These are phyloP conservation scores for Acleris emargana DNA, from an alignment of 2,888 invertebrate genomes.

Conservation along the genomic window DNA sequence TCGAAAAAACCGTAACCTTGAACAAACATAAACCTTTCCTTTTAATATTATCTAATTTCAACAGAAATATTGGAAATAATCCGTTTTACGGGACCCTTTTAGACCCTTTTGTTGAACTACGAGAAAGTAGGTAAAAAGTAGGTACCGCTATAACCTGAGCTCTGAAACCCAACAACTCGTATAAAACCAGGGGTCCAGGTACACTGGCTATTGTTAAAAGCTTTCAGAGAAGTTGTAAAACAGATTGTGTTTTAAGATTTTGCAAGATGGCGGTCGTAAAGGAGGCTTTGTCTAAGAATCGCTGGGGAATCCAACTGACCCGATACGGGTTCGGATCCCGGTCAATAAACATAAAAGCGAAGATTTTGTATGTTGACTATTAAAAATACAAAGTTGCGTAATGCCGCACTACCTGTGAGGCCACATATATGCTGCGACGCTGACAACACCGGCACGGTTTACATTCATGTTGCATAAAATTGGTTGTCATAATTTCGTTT, in stretches of 20 bases:
- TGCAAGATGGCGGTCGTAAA: conserved; percentile 16
- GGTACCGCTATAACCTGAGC: conserved; percentile 4
- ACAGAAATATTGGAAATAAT: conserved; percentile 26
- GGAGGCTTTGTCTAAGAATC: conserved; percentile 18
- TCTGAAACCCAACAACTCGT: background rate
- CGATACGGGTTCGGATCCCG: background rate
- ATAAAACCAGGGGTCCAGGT: background rate
- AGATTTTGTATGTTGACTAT: background rate
- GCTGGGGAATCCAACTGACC: background rate
- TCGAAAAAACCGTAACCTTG: background rate
- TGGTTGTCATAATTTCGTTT: too few species aligned
- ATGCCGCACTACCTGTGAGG: too few species aligned
- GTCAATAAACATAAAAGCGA: background rate
- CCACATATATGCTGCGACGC: too few species aligned
- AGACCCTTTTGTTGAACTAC: conserved; percentile 22
- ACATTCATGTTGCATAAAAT: too few species aligned
- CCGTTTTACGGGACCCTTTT: conserved; percentile 26
- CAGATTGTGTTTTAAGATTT: conserved; percentile 28
- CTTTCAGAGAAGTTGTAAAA: conserved; percentile 26
- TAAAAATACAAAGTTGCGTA: too few species aligned
- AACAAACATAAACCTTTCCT: conserved; percentile 5
- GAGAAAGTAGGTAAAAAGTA: conserved; percentile 27
- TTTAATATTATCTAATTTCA: conserved; percentile 26
- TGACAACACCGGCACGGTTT: too few species aligned
- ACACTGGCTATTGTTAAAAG: conserved; percentile 19